Base-by-base conservation (phyloP, 2,113 vertebrate species). In the Thinocorus orbignyianus region DNA sequence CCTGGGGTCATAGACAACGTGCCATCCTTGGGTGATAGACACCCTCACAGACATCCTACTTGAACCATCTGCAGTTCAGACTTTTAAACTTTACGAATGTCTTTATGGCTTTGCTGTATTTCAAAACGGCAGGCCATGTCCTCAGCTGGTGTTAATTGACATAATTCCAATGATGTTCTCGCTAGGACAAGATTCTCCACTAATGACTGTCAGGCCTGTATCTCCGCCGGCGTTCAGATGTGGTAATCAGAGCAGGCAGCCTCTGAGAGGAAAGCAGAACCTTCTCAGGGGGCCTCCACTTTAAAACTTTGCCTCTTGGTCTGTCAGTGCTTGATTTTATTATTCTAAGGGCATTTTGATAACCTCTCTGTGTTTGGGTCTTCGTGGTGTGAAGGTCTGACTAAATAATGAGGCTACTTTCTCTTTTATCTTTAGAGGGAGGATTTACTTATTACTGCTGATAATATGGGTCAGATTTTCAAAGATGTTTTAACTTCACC, bases 371-470 rank as follows among this genome's bases (percentile, higher is more conserved):
- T 87, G 74, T 95, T 92, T 93, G 81, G 73, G 93, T 96, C 94
- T 93, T 89, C 44, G 11, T 76, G 73, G 58, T 79, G 81, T 49
- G 86, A 86, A 91, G 80, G 69, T 88, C 76, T 95, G 92, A 96
- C 89, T 96, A 82, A 95, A 94, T 95, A 96, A 96, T 96, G 93
- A 97, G 93, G 65, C 41, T 71, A 86, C 66, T 94, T 95, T 96
- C 84, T 68, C 96, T 97, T 97, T 97, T 76, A 95, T 95, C 92
- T 94, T 85, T 96, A 92, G 93, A 95, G 81, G 81, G 83, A 93
- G 88, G 95, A 95, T 97, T 96, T 93, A 84, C 93, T 93, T 95
- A 95, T 96, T 96, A 96, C 83, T 91, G 66, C 62, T 3, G 3
- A 95, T 96, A 96, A 94, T 92, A 85, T 11, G 70, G 91, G 93